phyloP scores from a whole-genome alignment of 2,888 invertebrate genomes.

The Meandrusa payeni region DNA sequence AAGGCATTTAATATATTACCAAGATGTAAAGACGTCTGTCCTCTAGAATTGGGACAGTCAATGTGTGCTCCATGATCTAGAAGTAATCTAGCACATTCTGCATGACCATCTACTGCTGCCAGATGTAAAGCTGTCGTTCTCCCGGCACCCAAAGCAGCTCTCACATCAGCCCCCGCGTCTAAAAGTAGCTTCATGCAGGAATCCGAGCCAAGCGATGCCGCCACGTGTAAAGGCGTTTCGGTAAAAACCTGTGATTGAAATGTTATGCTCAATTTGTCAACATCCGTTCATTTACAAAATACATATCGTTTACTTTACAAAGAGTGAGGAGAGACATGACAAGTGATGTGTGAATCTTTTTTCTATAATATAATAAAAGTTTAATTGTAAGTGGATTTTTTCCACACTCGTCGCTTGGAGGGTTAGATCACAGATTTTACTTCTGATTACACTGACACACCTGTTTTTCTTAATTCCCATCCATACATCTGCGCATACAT shows the following conservation, averaged over 20 bases:
- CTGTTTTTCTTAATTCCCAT: too few species aligned
- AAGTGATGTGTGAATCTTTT: neutral
- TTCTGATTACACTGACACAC: too few species aligned
- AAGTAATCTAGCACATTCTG: constrained; percentile 86
- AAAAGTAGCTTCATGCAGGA: constrained; percentile 87
- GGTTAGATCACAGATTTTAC: too few species aligned
- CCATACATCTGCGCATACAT: too few species aligned
- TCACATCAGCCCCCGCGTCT: constrained; percentile 89
- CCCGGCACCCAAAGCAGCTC: constrained; percentile 85
- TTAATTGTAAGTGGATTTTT: too few species aligned
- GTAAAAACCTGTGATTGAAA: constrained; percentile 84
- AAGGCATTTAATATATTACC: too few species aligned
- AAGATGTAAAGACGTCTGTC: constrained; percentile 91
- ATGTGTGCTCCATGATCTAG: constrained; percentile 88
- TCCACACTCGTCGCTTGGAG: too few species aligned
- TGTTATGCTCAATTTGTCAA: constrained; percentile 17
- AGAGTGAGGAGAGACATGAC: neutral
- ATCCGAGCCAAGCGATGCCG: constrained; percentile 86
- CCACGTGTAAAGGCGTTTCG: constrained; percentile 92
- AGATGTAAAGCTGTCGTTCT: constrained; percentile 91
- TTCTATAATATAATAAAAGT: too few species aligned
- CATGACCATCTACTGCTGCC: constrained; percentile 93
- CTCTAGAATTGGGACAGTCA: constrained; percentile 87
- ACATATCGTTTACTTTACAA: constrained; percentile 3
- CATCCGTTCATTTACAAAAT: neutral